These are phyloP conservation scores for Sciurus niger DNA, from an alignment of 2,113 vertebrate species.

Conservation along the genomic window DNA sequence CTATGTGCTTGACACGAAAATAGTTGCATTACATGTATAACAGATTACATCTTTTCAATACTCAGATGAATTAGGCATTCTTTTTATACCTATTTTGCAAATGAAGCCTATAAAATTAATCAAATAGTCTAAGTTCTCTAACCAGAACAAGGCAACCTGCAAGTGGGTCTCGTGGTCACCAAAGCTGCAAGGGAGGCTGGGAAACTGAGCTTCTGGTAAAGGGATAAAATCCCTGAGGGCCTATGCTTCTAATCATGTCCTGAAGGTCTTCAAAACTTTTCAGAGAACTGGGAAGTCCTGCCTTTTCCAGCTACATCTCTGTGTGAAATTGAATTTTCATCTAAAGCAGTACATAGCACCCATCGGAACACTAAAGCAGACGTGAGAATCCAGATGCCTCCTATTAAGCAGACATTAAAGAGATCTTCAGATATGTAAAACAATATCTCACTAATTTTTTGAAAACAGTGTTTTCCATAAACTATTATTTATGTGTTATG, in stretches of 20 bases:
- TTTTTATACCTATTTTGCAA: not conserved
- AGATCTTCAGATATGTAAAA: constrained; percentile 34
- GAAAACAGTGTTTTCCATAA: constrained; percentile 2
- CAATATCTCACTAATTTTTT: not conserved
- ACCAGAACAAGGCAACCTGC: not conserved
- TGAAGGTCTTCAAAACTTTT: not conserved
- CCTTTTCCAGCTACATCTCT: not conserved
- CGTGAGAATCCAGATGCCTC: not conserved
- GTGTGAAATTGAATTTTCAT: not conserved
- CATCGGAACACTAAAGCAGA: not conserved
- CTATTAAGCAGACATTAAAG: not conserved
- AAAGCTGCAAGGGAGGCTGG: not conserved
- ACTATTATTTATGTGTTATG: not conserved
- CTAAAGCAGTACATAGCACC: not conserved
- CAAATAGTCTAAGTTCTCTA: not conserved
- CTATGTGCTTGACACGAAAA: not conserved
- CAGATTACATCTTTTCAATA: not conserved
- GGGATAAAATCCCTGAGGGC: not conserved
- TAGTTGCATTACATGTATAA: not conserved
- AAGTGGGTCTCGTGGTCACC: not conserved
- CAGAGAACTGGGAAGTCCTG: not conserved
- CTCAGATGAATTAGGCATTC: not conserved
- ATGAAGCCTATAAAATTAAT: not conserved
- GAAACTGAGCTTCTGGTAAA: not conserved
- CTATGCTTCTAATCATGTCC: not conserved